A percentile compares a stretch with the other conserved stretches of the same genome.
phyloP scores from a whole-genome alignment of 2,797 vertebrate species.

The Notamacropus eugenii region DNA sequence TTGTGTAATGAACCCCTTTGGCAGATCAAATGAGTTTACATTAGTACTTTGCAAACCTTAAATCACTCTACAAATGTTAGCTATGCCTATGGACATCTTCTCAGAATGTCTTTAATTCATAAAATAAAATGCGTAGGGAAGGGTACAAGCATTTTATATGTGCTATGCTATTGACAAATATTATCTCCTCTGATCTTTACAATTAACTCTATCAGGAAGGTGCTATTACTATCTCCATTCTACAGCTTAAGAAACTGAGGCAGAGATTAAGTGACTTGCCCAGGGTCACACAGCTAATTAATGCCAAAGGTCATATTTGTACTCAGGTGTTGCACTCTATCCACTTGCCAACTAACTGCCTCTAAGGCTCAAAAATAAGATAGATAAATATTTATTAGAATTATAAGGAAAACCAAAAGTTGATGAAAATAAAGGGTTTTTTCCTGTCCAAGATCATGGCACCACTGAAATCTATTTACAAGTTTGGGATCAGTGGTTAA shows the following conservation, averaged over 20 bases:
- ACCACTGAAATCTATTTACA: neutral
- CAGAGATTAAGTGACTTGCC: neutral
- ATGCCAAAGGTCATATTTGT: neutral
- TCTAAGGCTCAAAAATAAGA: neutral
- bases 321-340: neutral
- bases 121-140: neutral
- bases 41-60: neutral
- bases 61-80: neutral
- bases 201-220: neutral
- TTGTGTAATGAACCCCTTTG: neutral
- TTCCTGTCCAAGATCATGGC: neutral
- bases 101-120: neutral
- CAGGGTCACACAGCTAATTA: neutral
- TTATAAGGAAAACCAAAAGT: neutral
- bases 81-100: neutral
- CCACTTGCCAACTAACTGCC: neutral
- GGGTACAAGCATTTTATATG: neutral
- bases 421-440: neutral
- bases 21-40: neutral
- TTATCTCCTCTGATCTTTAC: neutral
- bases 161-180: neutral
- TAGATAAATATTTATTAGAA: neutral
- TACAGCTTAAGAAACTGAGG: neutral
- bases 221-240: neutral
- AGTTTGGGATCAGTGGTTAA: neutral